Percentiles rank a stretch among this genome's conserved stretches.
Conservation (phyloP, 53 echinoderm and acorn worm species). For the Glandiceps talaboti region DNA sequence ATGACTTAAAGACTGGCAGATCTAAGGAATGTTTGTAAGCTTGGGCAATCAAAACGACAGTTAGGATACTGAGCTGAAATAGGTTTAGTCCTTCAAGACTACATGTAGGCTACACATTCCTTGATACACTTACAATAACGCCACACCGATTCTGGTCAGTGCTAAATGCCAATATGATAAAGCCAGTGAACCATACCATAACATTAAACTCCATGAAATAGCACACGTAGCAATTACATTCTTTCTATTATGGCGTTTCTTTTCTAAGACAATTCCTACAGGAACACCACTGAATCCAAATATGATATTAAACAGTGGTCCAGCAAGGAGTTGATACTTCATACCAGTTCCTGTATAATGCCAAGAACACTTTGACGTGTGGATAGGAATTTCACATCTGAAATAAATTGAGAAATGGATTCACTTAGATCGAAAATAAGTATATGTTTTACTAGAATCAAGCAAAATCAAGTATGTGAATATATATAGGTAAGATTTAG, state of each 20-base stretch:
- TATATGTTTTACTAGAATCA: no score
- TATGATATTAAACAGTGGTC: slow-evolving; percentile 31
- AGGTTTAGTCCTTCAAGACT: no score
- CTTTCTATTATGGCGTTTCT: slow-evolving; percentile 10
- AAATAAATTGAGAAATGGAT: no score
- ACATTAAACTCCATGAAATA: slow-evolving; percentile 17
- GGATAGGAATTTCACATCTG: no score
- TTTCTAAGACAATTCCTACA: slow-evolving; percentile 16
- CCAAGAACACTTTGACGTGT: slow-evolving; percentile 21
- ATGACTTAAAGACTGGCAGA: no score
- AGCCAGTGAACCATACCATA: slow-evolving; percentile 7
- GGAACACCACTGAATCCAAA: slow-evolving; percentile 23
- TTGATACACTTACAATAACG: slow-evolving; percentile 44
- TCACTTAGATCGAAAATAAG: no score
- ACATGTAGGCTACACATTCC: no score
- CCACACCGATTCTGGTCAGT: slow-evolving; percentile 16
- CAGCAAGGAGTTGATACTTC: slow-evolving; percentile 29
- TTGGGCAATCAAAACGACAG: no score
- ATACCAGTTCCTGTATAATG: slow-evolving; percentile 23
- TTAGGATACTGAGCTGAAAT: no score
- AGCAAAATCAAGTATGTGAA: no score
- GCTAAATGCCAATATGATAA: slow-evolving; percentile 14
- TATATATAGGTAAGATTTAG: no score
- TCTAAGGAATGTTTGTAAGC: no score
- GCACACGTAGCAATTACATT: slow-evolving; percentile 20